Evolutionary conservation across 2,113 vertebrate species (phyloP).

Genomic region (Todiramphus chloris): DNA sequence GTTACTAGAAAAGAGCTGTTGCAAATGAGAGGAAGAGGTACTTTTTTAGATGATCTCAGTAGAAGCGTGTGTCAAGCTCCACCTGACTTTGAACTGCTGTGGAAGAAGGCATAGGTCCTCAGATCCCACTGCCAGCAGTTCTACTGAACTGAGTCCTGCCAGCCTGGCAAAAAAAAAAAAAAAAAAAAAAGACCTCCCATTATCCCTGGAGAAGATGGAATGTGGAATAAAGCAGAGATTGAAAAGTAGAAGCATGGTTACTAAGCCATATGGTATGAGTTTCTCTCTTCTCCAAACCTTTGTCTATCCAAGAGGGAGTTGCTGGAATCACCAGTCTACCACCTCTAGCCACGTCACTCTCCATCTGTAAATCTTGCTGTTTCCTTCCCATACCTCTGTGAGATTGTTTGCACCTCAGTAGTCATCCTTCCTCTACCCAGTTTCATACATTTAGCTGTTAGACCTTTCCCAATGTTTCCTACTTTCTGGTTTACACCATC

Average conservation of each 20-base stretch:
- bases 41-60: neutral
- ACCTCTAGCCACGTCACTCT: neutral
- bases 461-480: neutral
- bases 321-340: neutral
- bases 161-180: neutral
- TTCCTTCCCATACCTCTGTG: neutral
- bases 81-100: neutral
- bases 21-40: neutral
- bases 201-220: neutral
- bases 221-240: neutral
- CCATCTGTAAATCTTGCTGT: neutral
- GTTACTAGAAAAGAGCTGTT: neutral
- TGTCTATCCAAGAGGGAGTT: neutral
- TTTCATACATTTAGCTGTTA: neutral
- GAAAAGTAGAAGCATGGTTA: neutral
- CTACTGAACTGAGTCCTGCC: neutral
- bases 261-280: neutral
- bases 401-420: neutral
- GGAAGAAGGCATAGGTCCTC: neutral
- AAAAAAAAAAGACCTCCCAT: neutral
- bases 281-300: neutral
- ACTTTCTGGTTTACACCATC: neutral
- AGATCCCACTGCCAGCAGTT: neutral
- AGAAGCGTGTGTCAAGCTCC: neutral
- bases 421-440: neutral